Percentiles rank a stretch among this genome's conserved stretches.
phyloP scores from a whole-genome alignment of 2,888 invertebrate genomes.

The Caenorhabditis japonica region DNA sequence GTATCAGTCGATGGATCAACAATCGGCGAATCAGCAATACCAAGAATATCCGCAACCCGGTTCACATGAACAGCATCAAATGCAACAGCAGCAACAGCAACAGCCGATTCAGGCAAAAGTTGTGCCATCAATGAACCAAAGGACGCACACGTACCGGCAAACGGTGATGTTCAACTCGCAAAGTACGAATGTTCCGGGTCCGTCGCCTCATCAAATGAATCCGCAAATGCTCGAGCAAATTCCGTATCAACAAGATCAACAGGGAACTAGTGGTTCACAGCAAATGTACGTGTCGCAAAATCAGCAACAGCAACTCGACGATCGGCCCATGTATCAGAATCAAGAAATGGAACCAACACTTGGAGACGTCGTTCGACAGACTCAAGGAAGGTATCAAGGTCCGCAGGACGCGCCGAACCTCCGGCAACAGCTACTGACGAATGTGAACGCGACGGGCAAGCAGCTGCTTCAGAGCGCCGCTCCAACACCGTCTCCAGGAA shows the following conservation, averaged over 20 bases:
- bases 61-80: slow-evolving; percentile 8
- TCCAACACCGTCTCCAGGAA: slow-evolving; percentile 28
- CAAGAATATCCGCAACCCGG: slow-evolving; percentile 18
- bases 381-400: slow-evolving; percentile 26
- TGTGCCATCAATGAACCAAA: slow-evolving; percentile 22
- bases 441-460: slow-evolving; percentile 14
- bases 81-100: slow-evolving; percentile 14
- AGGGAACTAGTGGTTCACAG: background rate
- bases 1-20: slow-evolving; percentile 32
- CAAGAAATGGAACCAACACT: slow-evolving; percentile 19
- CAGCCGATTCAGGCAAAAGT: slow-evolving; percentile 28
- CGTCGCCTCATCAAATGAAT: slow-evolving; percentile 20
- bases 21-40: slow-evolving; percentile 31
- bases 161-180: slow-evolving; percentile 1
- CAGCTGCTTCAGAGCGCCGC: slow-evolving; percentile 2
- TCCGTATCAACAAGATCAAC: slow-evolving; percentile 18
- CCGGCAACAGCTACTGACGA: slow-evolving; percentile 27
- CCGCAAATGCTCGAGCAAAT: slow-evolving; percentile 15
- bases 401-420: slow-evolving; percentile 29
- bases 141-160: slow-evolving; percentile 24
- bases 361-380: slow-evolving; percentile 14
- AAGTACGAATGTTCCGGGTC: slow-evolving; percentile 24
- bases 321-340: slow-evolving; percentile 12
- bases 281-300: slow-evolving; percentile 17
- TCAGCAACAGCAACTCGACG: slow-evolving; percentile 4